A percentile compares a stretch with the other conserved stretches of the same genome.
Conservation (phyloP, 2,797 vertebrate species). For the Sebastes itinus region DNA sequence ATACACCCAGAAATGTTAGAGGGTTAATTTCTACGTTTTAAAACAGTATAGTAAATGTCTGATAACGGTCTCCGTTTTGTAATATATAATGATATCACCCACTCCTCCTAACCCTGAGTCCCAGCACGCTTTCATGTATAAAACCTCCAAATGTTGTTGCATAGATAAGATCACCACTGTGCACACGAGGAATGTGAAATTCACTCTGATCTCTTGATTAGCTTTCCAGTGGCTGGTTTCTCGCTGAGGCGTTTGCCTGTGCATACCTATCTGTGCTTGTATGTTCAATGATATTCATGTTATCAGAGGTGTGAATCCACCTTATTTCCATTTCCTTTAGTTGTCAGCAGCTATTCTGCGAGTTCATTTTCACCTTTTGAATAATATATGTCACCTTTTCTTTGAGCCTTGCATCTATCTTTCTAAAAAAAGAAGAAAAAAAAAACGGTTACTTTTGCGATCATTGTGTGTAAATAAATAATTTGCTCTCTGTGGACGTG, state of each 20-base stretch:
- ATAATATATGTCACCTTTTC: background rate
- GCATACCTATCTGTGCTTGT: background rate
- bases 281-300: background rate
- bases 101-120: background rate
- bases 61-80: background rate
- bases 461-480: background rate
- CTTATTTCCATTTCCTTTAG: background rate
- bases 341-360: background rate
- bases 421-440: background rate
- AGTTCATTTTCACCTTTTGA: slow-evolving; percentile 2
- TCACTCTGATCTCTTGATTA: slow-evolving; percentile 36
- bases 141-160: slow-evolving; percentile 5
- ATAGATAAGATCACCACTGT: slow-evolving; percentile 27
- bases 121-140: background rate
- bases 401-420: background rate
- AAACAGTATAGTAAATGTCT: background rate
- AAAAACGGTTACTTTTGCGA: background rate
- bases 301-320: background rate
- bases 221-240: background rate
- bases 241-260: background rate
- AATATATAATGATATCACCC: background rate
- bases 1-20: background rate
- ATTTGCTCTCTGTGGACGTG: background rate
- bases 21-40: background rate
- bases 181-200: slow-evolving; percentile 56